Base-by-base conservation (phyloP, 2,113 vertebrate genomes). In the Motacilla tschutschensis region DNA sequence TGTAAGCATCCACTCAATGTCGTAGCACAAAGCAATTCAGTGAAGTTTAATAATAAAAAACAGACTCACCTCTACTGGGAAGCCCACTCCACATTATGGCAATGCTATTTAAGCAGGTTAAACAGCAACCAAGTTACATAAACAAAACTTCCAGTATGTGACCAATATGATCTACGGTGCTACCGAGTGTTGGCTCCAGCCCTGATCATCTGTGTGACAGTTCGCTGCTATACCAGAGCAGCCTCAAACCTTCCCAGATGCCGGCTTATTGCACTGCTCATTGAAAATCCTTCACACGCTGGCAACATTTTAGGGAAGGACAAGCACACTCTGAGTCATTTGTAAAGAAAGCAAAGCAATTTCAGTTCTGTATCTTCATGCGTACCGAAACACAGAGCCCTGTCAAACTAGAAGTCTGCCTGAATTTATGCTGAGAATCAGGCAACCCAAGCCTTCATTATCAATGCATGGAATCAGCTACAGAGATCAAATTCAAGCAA, bases 71-170 rank as follows among this genome's bases (percentile, higher is more conserved):
- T 98, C 96, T 97, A 88, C 95, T 96, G 74, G 97, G 96, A 96
- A 98, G 96, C 96, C 97, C 97, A 93, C 93, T 97, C 98, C 98
- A 98, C 98, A 98, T 98, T 92, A 96, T 91, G 94, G 82, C 94
- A 95, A 88, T 67, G 88, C 33, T 93, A 84, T 94, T 85, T 86
- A 92, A 91, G 84, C 94, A 95, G 96, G 87, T 95, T 88, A 91
- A 74, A 92, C 46, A 96, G 90, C 88, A 92, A 94, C 84, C 95
- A 96, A 97, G 94, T 96, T 95, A 93, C 91, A 94, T 94, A 96
- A 94, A 96, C 90, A 94, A 96, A 98, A 97, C 95, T 97, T 98
- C 97, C 96, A 96, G 91, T 79, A 91, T 95, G 92, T 90, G 93
- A 93, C 94, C 94, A 95, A 90, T 83, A 94, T 93, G 92, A 95